phyloP scores from a whole-genome alignment of 1,140 invertebrate genomes.

The Nixonia krombeini region DNA sequence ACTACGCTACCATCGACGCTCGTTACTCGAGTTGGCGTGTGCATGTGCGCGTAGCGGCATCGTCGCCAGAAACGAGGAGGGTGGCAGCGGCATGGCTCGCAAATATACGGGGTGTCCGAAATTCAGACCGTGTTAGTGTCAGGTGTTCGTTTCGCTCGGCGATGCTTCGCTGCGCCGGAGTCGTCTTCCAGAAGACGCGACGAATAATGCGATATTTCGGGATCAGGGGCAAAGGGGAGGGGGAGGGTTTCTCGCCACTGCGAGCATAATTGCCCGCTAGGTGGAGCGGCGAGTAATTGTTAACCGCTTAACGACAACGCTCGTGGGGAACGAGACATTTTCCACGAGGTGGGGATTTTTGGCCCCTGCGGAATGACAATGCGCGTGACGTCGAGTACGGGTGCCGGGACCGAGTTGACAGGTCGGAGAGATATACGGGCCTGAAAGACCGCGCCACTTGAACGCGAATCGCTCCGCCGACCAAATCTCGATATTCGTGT shows the following conservation, averaged over 20 bases:
- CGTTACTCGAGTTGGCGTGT: conserved; percentile 30
- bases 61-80: conserved; percentile 41
- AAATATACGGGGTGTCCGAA: conserved; percentile 39
- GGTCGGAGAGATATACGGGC: neutral
- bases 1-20: conserved; percentile 40
- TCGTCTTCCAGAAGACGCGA: too few species aligned
- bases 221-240: too few species aligned
- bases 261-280: too few species aligned
- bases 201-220: too few species aligned
- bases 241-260: too few species aligned
- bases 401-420: neutral
- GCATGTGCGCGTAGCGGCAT: conserved; percentile 19
- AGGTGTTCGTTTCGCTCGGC: neutral
- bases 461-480: too few species aligned
- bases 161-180: too few species aligned
- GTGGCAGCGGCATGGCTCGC: conserved; percentile 27
- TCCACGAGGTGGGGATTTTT: neutral
- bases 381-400: neutral
- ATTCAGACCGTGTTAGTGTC: conserved; percentile 10
- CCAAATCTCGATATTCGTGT: too few species aligned
- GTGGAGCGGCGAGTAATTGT: too few species aligned
- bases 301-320: too few species aligned
- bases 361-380: neutral
- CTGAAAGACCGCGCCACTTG: neutral
- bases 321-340: too few species aligned